phyloP scores from a whole-genome alignment of 2,797 vertebrate species.

The Oceanodroma leucorhoa region DNA sequence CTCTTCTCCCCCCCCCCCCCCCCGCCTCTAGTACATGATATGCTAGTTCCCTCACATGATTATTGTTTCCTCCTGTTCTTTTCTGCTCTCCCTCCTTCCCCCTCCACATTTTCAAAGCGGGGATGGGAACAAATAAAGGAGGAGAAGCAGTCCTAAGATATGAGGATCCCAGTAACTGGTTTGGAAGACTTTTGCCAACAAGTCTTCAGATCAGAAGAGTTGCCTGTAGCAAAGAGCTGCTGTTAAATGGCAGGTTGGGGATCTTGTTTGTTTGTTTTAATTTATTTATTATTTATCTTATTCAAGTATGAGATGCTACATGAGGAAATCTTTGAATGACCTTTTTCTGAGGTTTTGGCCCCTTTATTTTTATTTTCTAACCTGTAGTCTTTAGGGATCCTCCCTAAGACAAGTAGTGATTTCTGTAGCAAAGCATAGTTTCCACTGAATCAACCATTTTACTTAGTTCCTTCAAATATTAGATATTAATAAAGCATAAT shows the following conservation, averaged over 20 bases:
- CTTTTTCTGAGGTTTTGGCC: neutral
- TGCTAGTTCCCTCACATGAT: neutral
- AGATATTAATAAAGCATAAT: neutral
- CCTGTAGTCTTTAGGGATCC: neutral
- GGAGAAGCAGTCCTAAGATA: neutral
- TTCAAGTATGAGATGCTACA: neutral
- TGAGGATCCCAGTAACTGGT: neutral
- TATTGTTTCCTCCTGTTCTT: neutral
- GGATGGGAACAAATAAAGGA: neutral
- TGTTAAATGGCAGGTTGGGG: neutral
- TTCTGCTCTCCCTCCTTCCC: neutral
- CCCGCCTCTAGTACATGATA: neutral
- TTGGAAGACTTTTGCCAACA: neutral
- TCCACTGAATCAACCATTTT: neutral
- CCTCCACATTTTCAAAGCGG: neutral
- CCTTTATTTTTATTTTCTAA: neutral
- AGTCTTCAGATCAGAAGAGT: neutral
- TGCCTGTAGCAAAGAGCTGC: neutral
- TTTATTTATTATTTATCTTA: neutral
- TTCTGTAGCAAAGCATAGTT: neutral
- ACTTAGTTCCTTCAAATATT: neutral
- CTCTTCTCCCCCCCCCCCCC: accelerated
- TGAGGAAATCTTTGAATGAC: neutral
- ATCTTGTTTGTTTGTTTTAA: neutral
- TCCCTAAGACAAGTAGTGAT: neutral